Base-by-base conservation (phyloP, 2,888 invertebrate genomes). In the Hypsopygia costalis region DNA sequence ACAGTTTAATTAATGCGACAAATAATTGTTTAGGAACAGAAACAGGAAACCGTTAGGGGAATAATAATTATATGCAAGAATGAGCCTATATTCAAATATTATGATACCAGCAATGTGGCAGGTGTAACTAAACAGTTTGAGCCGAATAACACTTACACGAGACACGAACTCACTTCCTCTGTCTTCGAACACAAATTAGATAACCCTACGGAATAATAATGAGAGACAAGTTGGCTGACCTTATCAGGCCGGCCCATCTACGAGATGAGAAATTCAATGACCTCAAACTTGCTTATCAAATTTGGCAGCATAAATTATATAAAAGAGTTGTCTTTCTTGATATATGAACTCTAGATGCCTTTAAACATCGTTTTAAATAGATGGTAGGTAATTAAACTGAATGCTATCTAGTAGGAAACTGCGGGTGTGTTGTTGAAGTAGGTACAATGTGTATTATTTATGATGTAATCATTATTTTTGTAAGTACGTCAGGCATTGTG, bases 111-210 rank as follows among this genome's bases (percentile, higher is more conserved):
- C 40, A 40, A 37, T 44, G 40, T 41, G 42, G 44, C 58, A 62
- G 58, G 59, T 69, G 64, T 51, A 52, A 59, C 62, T 49, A 62
- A 69, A 60, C 60, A 51, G 64, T 63, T 58, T 43, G 60, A 69
- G 68, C 68, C 16, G 66, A 78, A 73, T 59, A 51, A 16, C 16
- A 4, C 4, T 16, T 4, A n/a, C n/a, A n/a, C 60, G 66, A 55
- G 62, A 67, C 67, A 69, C 59, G 67, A 69, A 60, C 61, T 58
- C 59, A 79, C 78, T 82, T 87, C 85, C 86, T 83, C 62, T 69
- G 71, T 67, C 63, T 77, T 65, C 63, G 40, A 71, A 79, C 68
- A 79, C 78, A 81, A 82, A 83, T 81, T 78, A 80, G 74, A 67
- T 62, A 69, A 63, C 64, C 55, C 62, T 56, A 44, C 51, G 48